Percentiles rank a stretch among this genome's conserved stretches.
These are phyloP conservation scores for Oryctes rhinoceros DNA, from an alignment of 1,140 invertebrate species.

Conservation along the genomic window DNA sequence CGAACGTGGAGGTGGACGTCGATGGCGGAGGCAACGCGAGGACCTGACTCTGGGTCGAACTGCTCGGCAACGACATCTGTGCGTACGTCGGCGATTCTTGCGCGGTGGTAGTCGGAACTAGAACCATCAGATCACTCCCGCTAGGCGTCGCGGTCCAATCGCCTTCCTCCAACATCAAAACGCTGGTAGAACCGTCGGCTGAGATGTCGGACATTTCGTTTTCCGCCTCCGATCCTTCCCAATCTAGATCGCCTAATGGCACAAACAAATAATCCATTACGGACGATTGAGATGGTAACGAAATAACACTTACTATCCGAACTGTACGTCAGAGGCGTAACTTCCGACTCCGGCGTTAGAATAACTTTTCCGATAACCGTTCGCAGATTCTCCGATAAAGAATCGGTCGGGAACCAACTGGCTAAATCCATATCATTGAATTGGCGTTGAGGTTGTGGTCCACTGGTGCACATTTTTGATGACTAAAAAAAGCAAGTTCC, in stretches of 20 bases:
- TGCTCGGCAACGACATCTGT: slow-evolving; percentile 22
- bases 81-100: not conserved
- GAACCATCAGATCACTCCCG: slow-evolving; percentile 43
- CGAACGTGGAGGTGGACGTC: slow-evolving; percentile 22
- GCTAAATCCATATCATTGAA: slow-evolving; percentile 75
- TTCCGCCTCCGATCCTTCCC: slow-evolving; percentile 65
- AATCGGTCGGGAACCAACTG: slow-evolving; percentile 80
- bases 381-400: slow-evolving; percentile 81
- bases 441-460: slow-evolving; percentile 56
- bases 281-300: not conserved
- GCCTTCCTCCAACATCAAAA: slow-evolving; percentile 48
- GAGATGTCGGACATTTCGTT: slow-evolving; percentile 56
- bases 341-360: slow-evolving; percentile 66
- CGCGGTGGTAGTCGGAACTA: slow-evolving; percentile 28
- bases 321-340: slow-evolving; percentile 65
- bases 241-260: slow-evolving; percentile 66
- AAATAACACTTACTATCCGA: slow-evolving; percentile 63
- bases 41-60: slow-evolving; percentile 36
- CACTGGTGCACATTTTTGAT: slow-evolving; percentile 56
- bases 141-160: slow-evolving; percentile 40
- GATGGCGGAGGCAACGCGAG: slow-evolving; percentile 46
- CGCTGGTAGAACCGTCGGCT: slow-evolving; percentile 43
- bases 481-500: slow-evolving; percentile 48
- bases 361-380: slow-evolving; percentile 74
- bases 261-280: not conserved